Base-by-base conservation (phyloP, 2,797 vertebrate species). In the Hydrolagus colliei region DNA sequence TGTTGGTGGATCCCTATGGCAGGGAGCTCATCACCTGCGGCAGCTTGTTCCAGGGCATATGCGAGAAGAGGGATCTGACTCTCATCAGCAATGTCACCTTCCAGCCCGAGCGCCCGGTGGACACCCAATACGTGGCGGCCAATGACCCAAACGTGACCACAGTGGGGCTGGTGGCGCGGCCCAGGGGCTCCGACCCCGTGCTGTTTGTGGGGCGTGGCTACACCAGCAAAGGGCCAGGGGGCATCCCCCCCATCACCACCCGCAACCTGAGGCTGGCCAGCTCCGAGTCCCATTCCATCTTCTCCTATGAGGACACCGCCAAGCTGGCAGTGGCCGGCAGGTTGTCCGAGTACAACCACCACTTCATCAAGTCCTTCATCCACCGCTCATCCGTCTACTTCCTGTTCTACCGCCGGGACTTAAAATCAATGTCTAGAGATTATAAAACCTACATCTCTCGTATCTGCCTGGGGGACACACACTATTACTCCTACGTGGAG, bases 401-500 rank as follows among this genome's bases (percentile, higher is more conserved):
- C 91, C 91, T 99, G 0, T 99, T 99, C 90, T 96, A 98, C 89
- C 94, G 98, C 0, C 93, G 97, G 20, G 97, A 99, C 90, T 93
- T 99, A 2, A 97, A 96, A 90, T 97, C 96, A 0, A 94, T 94
- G 0, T 97, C 96, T 0, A 92, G 97, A 0, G 96, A 97, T 87
- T 99, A 97, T 88, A 95, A 94, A 52, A 96, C 97, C 9, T 99
- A 98, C 7, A 90, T 98, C 84, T 98, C 98, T 0, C 95, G 97
- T 0, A 94, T 99, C 87, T 99, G 98, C 90, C 92, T 98, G 89
- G 96, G 96, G 0, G 98, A 99, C 90, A 93, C 95, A 80, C 95
- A 98, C 16, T 99, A 99, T 87, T 99, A 99, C 87, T 99, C 98
- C 0, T 98, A 99, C 0, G 98, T 99, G 88, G 98, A 99, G 89